A percentile compares a stretch with the other conserved stretches of the same genome.
Conservation (phyloP, 2,113 vertebrate genomes). For the Andinoacara biseriatus region DNA sequence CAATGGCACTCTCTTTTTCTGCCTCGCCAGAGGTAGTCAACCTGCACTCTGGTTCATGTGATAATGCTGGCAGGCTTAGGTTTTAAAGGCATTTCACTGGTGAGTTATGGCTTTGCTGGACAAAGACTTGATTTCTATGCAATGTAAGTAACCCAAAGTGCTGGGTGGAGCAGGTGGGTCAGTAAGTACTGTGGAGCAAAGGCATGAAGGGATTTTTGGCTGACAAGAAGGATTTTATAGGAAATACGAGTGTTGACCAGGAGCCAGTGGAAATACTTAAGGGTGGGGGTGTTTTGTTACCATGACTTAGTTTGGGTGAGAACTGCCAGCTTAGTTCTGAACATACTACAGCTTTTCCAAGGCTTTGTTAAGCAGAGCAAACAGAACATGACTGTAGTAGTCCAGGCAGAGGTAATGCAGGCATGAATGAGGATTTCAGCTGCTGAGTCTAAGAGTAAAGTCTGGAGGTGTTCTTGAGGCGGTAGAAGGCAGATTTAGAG, state of each 20-base stretch:
- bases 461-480: neutral
- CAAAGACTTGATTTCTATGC: neutral
- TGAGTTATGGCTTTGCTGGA: constrained; percentile 26
- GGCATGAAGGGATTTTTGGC: neutral
- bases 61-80: neutral
- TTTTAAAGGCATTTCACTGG: constrained; percentile 44
- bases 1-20: neutral
- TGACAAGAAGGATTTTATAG: neutral
- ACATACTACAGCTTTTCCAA: neutral
- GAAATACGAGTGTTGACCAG: neutral
- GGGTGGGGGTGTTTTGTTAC: neutral
- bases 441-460: neutral
- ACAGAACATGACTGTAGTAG: no score
- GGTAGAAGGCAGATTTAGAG: neutral
- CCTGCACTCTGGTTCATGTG: constrained; percentile 27
- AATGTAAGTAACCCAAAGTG: neutral
- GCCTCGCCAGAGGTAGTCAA: constrained; percentile 27
- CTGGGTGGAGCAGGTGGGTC: neutral
- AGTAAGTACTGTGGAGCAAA: neutral
- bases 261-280: neutral
- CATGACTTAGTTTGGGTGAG: neutral
- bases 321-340: neutral
- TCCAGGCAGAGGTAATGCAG: neutral
- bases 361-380: no score
- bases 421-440: neutral